phyloP scores from a whole-genome alignment of 2,797 vertebrate genomes.

The Hemitrygon akajei region DNA sequence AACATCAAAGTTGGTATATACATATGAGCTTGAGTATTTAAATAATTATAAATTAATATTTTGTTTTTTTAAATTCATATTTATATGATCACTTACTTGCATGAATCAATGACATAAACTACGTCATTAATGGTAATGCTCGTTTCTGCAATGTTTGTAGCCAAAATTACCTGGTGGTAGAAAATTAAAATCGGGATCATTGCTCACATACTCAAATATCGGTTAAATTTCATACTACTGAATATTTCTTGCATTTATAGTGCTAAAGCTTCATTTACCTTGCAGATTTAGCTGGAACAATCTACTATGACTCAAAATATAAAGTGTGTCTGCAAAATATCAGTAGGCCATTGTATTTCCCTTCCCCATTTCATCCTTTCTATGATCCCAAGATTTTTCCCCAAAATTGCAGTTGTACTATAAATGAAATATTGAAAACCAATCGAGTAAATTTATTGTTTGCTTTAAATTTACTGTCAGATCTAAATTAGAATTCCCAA shows the following conservation, averaged over 20 bases:
- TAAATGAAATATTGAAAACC: not conserved
- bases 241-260: not conserved
- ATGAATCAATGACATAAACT: conserved; percentile 90
- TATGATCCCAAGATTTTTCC: too few relatives aligned
- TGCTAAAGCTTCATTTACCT: not conserved
- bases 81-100: conserved; percentile 73
- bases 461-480: not conserved
- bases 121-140: conserved; percentile 97
- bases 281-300: not conserved
- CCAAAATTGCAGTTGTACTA: too few relatives aligned
- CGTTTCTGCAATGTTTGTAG: conserved; percentile 91
- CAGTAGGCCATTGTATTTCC: not conserved
- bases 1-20: not conserved
- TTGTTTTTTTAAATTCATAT: not conserved
- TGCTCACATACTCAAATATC: not conserved
- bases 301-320: not conserved
- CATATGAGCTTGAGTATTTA: not conserved
- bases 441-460: not conserved
- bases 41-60: not conserved
- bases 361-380: not conserved
- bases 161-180: conserved; percentile 77
- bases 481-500: conserved; percentile 10
- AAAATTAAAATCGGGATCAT: conserved; percentile 19
- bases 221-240: not conserved
- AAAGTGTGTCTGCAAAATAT: not conserved